Evolutionary conservation across 2,797 vertebrate species (phyloP), one percentile per base, ranked within the genome.

Genomic region (Coregonus suidteri): DNA sequence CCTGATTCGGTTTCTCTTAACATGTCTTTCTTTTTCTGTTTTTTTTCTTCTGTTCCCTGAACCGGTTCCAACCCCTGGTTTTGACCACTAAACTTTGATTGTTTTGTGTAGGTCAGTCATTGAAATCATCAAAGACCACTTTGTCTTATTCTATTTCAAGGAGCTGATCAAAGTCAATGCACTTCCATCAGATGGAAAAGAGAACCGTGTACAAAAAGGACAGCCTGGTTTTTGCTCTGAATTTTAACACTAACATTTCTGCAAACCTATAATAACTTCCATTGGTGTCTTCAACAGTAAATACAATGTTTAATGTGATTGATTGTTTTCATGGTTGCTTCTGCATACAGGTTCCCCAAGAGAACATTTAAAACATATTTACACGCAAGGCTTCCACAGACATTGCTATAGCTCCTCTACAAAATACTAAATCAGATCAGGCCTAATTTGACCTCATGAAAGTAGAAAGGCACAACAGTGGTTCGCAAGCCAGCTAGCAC

Each of bases 301-400:
- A 68, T 35, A 68, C 34, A 13, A 1, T 68, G 41, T 68, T 34
- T 7, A 52, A 35, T n/a, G 35, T 37, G 15, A 54, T 54, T 35
- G 20, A 71, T 1, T 51, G 15, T 56, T 15, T 54, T 34, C 7
- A 72, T 53, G 16, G 25, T 31, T n/a, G 14, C 30, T 30, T 54
- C 25, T n/a, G 52, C 71, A 73, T n/a, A 54, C 7, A 59, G 30
- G 3, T 56, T 56, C 71, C 30, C 52, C 71, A 30, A n/a, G 37
- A 70, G 53, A 73, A 73, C 71, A 15, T 73, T 73, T 56, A 35
- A 73, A 34, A n/a, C 71, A 56, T 73, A 73, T 59, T 73, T 73
- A 56, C 71, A 73, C 6, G 4, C 25, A 34, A 72, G 25, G 71
- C 71, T 16, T 16, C 16, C 25, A 53, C 71, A 18, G 30, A 11